These are phyloP conservation scores for Aphelocoma californica DNA, from an alignment of 2,797 vertebrate species.

Conservation along the genomic window DNA sequence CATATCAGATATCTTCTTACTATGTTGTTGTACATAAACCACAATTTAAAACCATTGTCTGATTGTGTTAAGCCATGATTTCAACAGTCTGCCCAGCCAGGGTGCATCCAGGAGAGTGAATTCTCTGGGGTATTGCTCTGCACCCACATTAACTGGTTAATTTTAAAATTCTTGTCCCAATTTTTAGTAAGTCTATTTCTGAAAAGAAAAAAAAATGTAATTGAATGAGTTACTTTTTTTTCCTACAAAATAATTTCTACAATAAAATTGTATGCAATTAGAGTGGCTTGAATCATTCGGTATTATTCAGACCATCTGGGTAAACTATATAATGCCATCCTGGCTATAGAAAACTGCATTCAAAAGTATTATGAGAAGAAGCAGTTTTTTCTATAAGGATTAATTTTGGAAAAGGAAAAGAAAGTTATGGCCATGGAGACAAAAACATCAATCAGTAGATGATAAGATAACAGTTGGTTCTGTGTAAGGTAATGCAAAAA, in stretches of 20 bases:
- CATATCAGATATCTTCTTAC: not conserved
- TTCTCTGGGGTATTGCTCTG: not conserved
- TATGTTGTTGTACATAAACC: not conserved
- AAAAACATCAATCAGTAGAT: not conserved
- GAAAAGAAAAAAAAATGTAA: not conserved
- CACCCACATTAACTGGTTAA: not conserved
- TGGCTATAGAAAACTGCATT: not conserved
- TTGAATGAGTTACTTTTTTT: not conserved
- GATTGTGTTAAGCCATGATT: not conserved
- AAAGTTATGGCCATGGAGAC: not conserved
- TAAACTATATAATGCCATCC: not conserved
- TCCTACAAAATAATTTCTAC: not conserved
- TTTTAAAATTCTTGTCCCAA: not conserved
- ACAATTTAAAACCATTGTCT: not conserved
- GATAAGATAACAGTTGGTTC: not conserved
- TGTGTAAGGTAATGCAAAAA: not conserved
- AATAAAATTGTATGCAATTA: not conserved
- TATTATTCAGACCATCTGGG: slow-evolving; percentile 4
- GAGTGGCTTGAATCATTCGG: not conserved
- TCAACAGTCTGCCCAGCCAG: not conserved
- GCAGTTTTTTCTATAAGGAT: not conserved
- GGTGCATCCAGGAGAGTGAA: not conserved
- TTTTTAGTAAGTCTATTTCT: not conserved
- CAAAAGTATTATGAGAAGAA: not conserved
- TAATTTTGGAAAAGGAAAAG: not conserved